Percentiles rank a stretch among this genome's conserved stretches.
Conservation (phyloP, 1,140 invertebrate genomes). For the Drosophila bipectinata region DNA sequence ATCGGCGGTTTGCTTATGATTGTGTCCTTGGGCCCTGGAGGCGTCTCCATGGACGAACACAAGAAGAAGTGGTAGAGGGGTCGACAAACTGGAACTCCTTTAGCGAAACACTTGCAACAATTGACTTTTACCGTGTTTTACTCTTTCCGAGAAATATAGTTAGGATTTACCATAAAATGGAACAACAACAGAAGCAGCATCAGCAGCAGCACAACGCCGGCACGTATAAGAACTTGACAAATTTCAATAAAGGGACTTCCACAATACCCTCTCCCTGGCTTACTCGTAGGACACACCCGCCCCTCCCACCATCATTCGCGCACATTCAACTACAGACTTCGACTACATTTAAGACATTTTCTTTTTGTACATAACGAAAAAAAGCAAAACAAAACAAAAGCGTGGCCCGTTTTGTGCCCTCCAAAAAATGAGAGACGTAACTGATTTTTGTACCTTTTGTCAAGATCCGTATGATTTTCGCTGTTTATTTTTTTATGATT, state of each 20-base stretch:
- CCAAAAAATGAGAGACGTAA: constrained; percentile 67
- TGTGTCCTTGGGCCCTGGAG: constrained; percentile 98
- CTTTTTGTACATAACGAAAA: constrained; percentile 71
- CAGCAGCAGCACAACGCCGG: constrained; percentile 52
- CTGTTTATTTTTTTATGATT: constrained; percentile 53
- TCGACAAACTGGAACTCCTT: constrained; percentile 2
- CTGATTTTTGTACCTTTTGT: constrained; percentile 69
- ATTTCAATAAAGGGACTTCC: constrained; percentile 69
- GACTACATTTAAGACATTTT: constrained; percentile 63
- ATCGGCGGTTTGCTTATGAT: constrained; percentile 99
- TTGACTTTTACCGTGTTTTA: constrained; percentile 68
- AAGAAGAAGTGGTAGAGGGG: constrained; percentile 97
- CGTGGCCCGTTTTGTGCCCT: constrained; percentile 47
- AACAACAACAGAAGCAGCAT: constrained; percentile 68
- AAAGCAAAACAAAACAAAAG: constrained; percentile 38
- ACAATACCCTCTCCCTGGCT: constrained; percentile 58
- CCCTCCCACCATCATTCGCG: constrained; percentile 54
- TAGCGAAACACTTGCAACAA: constrained; percentile 37
- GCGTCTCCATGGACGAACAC: constrained; percentile 99
- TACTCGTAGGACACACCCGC: constrained; percentile 32
- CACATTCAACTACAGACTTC: constrained; percentile 73
- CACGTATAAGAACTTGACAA: constrained; percentile 62
- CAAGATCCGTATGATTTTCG: constrained; percentile 52
- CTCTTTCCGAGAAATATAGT: constrained; percentile 71
- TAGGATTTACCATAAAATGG: constrained; percentile 80